Evolutionary conservation across 1,140 invertebrate genomes (phyloP).

Genomic region (Drosophila lacertosa): DNA sequence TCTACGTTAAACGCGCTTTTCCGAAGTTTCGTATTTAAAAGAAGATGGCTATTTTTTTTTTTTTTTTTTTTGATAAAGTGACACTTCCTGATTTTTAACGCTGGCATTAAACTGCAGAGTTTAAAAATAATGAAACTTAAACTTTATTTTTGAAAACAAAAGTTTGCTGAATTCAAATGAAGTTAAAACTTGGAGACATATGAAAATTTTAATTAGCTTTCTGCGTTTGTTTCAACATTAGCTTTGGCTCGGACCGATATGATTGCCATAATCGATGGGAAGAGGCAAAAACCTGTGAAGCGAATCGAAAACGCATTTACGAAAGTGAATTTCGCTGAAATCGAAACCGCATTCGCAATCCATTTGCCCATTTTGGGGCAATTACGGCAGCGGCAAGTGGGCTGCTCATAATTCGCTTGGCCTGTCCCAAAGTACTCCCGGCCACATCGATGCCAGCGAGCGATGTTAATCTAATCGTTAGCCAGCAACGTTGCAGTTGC

Average conservation of each 20-base stretch:
- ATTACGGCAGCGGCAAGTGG: background rate
- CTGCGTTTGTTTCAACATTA: background rate
- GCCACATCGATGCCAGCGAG: background rate
- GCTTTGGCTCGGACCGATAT: no score
- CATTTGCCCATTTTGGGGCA: slow-evolving; percentile 4
- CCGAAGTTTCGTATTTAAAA: no score
- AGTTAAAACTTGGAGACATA: no score
- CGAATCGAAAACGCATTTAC: background rate
- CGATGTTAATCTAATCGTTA: slow-evolving; percentile 18
- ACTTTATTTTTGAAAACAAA: no score
- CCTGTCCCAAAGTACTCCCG: background rate
- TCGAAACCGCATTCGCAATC: slow-evolving; percentile 4
- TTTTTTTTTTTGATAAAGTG: no score
- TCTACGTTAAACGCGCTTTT: no score
- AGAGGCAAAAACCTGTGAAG: no score
- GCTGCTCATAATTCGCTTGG: background rate
- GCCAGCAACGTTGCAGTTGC: background rate
- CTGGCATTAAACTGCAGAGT: no score
- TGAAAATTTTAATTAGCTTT: background rate
- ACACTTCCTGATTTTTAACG: no score
- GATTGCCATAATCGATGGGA: background rate
- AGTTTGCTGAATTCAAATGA: no score
- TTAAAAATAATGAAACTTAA: no score
- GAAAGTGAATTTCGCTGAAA: slow-evolving; percentile 5
- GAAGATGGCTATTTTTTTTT: no score